Evolutionary conservation across 2,888 invertebrate genomes (phyloP).

Genomic region (Gortyna flavago): DNA sequence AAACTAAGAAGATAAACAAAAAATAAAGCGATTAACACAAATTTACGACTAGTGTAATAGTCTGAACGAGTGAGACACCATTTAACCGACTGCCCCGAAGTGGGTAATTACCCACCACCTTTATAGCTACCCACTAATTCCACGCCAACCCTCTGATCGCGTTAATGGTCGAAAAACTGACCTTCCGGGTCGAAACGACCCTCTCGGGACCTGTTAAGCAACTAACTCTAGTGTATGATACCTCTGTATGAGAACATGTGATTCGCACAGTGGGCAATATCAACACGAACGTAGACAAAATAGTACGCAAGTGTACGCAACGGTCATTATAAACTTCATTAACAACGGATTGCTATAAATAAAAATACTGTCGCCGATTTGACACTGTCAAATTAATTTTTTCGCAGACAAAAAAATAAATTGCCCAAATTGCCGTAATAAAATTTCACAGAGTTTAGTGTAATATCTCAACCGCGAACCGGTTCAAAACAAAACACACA

Average conservation of each 20-base stretch:
- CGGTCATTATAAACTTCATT: slow-evolving; percentile 41
- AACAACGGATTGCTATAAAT: slow-evolving; percentile 40
- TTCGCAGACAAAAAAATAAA: slow-evolving; percentile 51
- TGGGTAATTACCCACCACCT: slow-evolving; percentile 86
- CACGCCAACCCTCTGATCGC: slow-evolving; percentile 82
- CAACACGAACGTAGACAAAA: slow-evolving; percentile 36
- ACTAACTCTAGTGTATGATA: slow-evolving; percentile 76
- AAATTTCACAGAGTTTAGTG: slow-evolving; percentile 63
- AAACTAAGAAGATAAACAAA: slow-evolving; percentile 44
- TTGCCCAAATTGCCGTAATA: slow-evolving; percentile 60
- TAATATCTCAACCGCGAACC: slow-evolving; percentile 67
- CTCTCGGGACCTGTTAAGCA: slow-evolving; percentile 83
- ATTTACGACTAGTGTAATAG: slow-evolving; percentile 65
- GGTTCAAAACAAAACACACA: slow-evolving; percentile 63
- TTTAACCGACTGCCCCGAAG: slow-evolving; percentile 81
- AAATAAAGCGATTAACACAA: slow-evolving; percentile 59
- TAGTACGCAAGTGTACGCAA: slow-evolving; percentile 4
- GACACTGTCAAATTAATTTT: slow-evolving; percentile 52
- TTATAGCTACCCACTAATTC: slow-evolving; percentile 85
- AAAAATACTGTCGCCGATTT: slow-evolving; percentile 49
- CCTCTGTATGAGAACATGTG: slow-evolving; percentile 69
- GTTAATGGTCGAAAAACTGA: slow-evolving; percentile 89
- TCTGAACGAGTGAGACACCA: slow-evolving; percentile 65
- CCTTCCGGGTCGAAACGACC: slow-evolving; percentile 84
- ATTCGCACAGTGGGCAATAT: slow-evolving; percentile 68